phyloP scores from a whole-genome alignment of 92 coral and sea anemone genomes.

The Siderastrea radians region DNA sequence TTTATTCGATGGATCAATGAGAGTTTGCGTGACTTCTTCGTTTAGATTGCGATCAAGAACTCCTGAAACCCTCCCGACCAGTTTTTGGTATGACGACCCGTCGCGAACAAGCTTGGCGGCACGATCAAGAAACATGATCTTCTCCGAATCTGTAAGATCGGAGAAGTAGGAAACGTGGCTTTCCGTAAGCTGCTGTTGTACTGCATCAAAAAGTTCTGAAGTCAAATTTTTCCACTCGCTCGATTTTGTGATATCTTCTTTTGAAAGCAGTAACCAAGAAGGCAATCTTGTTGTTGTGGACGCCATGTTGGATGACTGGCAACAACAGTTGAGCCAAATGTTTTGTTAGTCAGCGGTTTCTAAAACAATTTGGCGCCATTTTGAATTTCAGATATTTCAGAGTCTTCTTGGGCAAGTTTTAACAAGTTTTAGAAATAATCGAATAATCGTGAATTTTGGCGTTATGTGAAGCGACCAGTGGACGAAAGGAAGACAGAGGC shows the following conservation, averaged over 20 bases:
- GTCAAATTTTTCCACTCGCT: conserved; percentile 83
- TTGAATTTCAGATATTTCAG: conserved; percentile 41
- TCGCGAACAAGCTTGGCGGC: conserved; percentile 83
- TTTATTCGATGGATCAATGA: conserved; percentile 69
- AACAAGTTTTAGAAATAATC: too few relatives aligned
- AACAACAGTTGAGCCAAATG: conserved; percentile 65
- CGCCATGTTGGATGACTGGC: conserved; percentile 76
- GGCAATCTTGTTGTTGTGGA: conserved; percentile 51
- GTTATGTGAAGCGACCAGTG: not conserved
- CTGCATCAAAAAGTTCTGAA: conserved; percentile 83
- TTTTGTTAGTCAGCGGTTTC: conserved; percentile 52
- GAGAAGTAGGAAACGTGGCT: conserved; percentile 85
- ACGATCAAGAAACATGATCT: conserved; percentile 85
- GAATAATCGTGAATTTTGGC: not conserved
- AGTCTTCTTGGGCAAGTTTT: not conserved
- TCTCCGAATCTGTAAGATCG: conserved; percentile 88
- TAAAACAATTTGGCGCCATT: conserved; percentile 84
- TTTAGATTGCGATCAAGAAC: conserved; percentile 79
- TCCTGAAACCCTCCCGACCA: conserved; percentile 71
- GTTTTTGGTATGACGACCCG: conserved; percentile 63
- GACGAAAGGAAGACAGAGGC: not conserved
- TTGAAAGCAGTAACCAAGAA: conserved; percentile 79
- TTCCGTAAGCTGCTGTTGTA: conserved; percentile 89
- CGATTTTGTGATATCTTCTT: conserved; percentile 77
- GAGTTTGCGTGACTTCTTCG: conserved; percentile 64